These are phyloP conservation scores for Forbesichthys agassizii DNA, from an alignment of 2,113 vertebrate species.

Conservation along the genomic window DNA sequence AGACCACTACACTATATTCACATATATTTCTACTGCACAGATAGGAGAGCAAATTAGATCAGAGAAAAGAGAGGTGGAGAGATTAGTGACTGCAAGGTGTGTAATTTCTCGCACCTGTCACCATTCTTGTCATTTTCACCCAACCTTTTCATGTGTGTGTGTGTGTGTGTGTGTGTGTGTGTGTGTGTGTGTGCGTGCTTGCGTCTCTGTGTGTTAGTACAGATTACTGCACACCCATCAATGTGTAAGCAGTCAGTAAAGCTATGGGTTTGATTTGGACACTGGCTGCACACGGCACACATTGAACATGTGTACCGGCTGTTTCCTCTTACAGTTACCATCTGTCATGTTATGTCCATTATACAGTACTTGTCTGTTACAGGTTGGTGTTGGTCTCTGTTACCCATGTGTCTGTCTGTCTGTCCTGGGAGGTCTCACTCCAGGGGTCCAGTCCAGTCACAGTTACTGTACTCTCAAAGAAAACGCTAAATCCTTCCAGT, in stretches of 20 bases:
- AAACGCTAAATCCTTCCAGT: conserved; percentile 11
- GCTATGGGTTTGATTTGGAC: neutral
- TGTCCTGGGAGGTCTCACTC: conserved; percentile 58
- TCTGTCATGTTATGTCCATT: conserved; percentile 34
- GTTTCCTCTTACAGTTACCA: conserved; percentile 7
- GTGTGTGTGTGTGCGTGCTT: neutral
- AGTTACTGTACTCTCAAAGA: conserved; percentile 52
- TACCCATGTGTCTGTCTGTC: conserved; percentile 40
- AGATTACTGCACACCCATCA: neutral
- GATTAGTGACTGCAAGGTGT: too few species aligned
- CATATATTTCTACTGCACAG: too few species aligned
- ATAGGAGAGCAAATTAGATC: too few species aligned
- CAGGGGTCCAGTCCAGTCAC: conserved; percentile 54
- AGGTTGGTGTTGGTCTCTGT: conserved; percentile 34
- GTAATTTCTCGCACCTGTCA: too few species aligned
- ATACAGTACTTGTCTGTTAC: neutral
- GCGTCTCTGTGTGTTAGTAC: neutral
- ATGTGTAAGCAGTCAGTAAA: neutral
- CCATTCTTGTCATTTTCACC: too few species aligned
- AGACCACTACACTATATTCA: too few species aligned
- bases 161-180: conserved; percentile 3
- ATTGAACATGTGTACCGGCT: conserved; percentile 11
- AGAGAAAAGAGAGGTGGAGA: too few species aligned
- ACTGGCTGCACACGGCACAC: conserved; percentile 4
- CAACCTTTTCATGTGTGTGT: conserved; percentile 4